A percentile compares a stretch with the other conserved stretches of the same genome.
These are phyloP conservation scores for Fringilla coelebs DNA, from an alignment of 2,797 vertebrate species.

Conservation along the genomic window DNA sequence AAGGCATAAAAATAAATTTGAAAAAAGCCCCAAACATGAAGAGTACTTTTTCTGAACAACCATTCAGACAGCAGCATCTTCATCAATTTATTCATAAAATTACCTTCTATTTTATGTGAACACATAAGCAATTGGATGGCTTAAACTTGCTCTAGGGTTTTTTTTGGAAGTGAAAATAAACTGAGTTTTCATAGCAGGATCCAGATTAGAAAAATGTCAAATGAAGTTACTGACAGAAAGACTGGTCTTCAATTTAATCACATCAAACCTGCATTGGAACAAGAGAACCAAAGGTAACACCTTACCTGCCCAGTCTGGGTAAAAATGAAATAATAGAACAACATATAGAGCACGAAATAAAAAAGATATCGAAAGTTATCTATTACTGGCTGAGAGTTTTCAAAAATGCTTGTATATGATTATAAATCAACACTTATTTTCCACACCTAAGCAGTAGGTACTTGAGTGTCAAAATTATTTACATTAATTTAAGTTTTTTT, in stretches of 20 bases:
- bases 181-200: not conserved
- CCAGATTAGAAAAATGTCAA: not conserved
- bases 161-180: not conserved
- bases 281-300: not conserved
- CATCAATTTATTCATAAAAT: not conserved
- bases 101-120: not conserved
- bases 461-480: not conserved
- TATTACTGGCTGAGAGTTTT: not conserved
- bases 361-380: not conserved
- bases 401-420: not conserved
- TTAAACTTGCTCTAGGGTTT: accelerated
- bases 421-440: not conserved
- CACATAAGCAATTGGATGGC: not conserved
- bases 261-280: not conserved
- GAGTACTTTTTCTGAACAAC: not conserved
- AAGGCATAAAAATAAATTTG: not conserved
- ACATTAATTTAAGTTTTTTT: not conserved
- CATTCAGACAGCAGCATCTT: not conserved
- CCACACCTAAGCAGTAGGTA: not conserved
- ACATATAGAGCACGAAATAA: not conserved
- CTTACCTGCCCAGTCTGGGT: not conserved
- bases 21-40: not conserved
- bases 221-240: not conserved
- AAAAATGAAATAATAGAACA: not conserved
- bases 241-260: not conserved